Percentiles rank a stretch among this genome's conserved stretches.
phyloP scores from a whole-genome alignment of 1,140 invertebrate genomes.

The Procambarus clarkii region DNA sequence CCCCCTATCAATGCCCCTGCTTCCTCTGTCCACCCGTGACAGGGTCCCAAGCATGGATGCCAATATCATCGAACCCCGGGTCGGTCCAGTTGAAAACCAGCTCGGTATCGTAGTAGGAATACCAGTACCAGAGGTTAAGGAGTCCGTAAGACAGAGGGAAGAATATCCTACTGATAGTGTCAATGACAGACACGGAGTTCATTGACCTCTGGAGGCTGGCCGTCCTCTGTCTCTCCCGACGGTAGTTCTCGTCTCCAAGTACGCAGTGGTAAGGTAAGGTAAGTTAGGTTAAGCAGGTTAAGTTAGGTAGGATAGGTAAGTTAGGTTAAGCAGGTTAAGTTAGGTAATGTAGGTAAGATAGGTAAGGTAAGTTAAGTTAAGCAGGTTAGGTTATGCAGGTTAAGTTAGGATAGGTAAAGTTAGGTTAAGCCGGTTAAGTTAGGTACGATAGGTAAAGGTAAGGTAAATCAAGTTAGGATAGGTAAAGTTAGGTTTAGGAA shows the following conservation, averaged over 20 bases:
- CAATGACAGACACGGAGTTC: constrained; percentile 92
- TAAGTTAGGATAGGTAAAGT: too few relatives aligned
- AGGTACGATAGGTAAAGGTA: too few relatives aligned
- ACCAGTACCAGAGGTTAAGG: constrained; percentile 92
- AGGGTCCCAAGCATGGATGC: constrained; percentile 1
- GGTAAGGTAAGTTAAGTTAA: too few relatives aligned
- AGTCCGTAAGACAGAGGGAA: constrained; percentile 91
- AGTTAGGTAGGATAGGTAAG: too few relatives aligned
- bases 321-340: too few relatives aligned
- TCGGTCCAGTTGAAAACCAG: constrained; percentile 59
- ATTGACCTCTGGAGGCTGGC: constrained; percentile 77
- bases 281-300: too few relatives aligned
- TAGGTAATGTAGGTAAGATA: too few relatives aligned
- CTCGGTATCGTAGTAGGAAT: constrained; percentile 79
- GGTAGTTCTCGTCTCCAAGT: constrained; percentile 77
- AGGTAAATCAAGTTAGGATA: too few relatives aligned
- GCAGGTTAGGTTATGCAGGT: too few relatives aligned
- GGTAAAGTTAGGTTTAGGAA: too few relatives aligned
- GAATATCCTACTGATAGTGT: constrained; percentile 87
- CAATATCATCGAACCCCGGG: constrained; percentile 46
- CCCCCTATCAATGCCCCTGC: neutral
- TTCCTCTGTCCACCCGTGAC: neutral
- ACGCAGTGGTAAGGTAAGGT: too few relatives aligned
- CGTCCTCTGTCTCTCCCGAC: constrained; percentile 83
- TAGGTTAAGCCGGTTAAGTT: too few relatives aligned